Evolutionary conservation across 1,140 invertebrate species (phyloP).

Genomic region (Polypedilum vanderplanki): DNA sequence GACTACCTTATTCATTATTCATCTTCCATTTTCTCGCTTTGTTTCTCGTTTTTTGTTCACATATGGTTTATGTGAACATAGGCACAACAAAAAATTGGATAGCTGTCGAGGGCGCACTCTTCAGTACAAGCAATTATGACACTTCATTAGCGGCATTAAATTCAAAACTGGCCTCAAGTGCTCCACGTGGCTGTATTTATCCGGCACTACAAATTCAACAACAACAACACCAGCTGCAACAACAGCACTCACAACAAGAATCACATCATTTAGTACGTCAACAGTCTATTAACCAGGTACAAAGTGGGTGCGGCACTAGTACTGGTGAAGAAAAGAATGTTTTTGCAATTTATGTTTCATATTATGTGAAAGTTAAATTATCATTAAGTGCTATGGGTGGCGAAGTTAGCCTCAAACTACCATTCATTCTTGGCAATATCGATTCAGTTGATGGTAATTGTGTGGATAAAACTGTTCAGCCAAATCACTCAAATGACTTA

Average conservation of each 20-base stretch:
- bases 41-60: no score
- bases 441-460: constrained; percentile 31
- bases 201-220: constrained; percentile 49
- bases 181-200: constrained; percentile 23
- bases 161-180: constrained; percentile 31
- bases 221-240: constrained; percentile 69
- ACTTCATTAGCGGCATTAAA: constrained; percentile 11
- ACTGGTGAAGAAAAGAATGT: constrained; percentile 66
- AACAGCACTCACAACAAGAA: constrained; percentile 60
- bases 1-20: not conserved
- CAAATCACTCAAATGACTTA: constrained; percentile 17
- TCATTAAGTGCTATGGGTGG: constrained; percentile 70
- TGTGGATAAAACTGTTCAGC: not conserved
- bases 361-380: constrained; percentile 81
- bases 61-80: not conserved
- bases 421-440: constrained; percentile 57
- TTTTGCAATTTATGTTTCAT: constrained; percentile 83
- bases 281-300: constrained; percentile 37
- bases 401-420: constrained; percentile 68
- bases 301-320: constrained; percentile 32
- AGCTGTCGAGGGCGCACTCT: constrained; percentile 39
- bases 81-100: constrained; percentile 43
- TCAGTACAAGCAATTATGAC: constrained; percentile 25
- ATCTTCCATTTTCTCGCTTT: no score
- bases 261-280: constrained; percentile 54